A percentile compares a stretch with the other conserved stretches of the same genome.
Conservation (phyloP, 92 coral and sea anemone species). For the Chrysogorgia sp. region DNA sequence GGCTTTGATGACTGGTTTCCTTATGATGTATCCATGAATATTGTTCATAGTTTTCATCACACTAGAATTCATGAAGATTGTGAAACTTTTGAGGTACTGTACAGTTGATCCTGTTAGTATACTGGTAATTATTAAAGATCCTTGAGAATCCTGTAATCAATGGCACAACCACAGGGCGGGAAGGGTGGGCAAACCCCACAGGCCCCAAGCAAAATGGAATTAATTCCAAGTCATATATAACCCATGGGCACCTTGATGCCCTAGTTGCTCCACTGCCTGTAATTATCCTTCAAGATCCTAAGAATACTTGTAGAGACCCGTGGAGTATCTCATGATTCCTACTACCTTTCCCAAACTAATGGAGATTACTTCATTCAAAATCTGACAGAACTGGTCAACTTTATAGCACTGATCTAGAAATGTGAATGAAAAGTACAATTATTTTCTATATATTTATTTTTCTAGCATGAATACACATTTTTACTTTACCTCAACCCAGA, state of each 20-base stretch:
- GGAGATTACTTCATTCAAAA: not conserved
- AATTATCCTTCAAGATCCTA: too few relatives aligned
- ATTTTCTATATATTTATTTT: not conserved
- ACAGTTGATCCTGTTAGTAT: not conserved
- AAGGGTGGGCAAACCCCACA: too few relatives aligned
- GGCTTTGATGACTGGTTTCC: constrained; percentile 83
- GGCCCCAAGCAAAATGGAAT: too few relatives aligned
- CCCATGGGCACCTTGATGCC: too few relatives aligned
- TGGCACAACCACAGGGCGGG: too few relatives aligned
- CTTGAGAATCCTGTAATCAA: not conserved
- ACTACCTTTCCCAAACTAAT: not conserved
- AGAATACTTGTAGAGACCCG: too few relatives aligned
- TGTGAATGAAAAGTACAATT: not conserved
- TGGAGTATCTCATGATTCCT: not conserved
- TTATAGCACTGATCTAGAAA: not conserved
- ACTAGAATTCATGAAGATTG: constrained; percentile 96
- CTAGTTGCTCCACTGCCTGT: too few relatives aligned
- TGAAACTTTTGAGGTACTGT: constrained; percentile 72
- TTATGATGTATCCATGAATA: constrained; percentile 95
- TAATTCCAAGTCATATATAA: too few relatives aligned
- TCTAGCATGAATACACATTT: constrained; percentile 88
- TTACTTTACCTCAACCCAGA: constrained; percentile 88
- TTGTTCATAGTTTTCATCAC: constrained; percentile 82
- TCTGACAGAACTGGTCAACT: not conserved
- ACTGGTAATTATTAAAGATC: not conserved